phyloP scores from a whole-genome alignment of 2,888 invertebrate species.

The Mythimna ferrago region DNA sequence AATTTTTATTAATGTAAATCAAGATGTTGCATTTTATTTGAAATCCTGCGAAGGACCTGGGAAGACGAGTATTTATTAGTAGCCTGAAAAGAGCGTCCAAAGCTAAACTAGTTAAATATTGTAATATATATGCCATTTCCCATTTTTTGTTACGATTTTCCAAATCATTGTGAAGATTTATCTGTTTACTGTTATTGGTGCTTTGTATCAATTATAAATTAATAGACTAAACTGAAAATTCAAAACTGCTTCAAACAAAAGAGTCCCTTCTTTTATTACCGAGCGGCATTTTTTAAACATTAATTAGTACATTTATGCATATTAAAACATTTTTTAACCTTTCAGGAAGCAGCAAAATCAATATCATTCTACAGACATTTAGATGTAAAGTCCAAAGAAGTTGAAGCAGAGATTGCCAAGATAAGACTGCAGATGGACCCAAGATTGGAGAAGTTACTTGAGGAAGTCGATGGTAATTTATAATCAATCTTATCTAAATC shows the following conservation, averaged over 20 bases:
- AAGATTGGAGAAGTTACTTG: slow-evolving; percentile 69
- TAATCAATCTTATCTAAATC: slow-evolving; percentile 2
- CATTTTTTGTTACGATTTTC: too few relatives aligned
- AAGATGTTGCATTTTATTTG: background rate
- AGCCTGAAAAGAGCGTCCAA: background rate
- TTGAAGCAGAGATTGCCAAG: slow-evolving; percentile 74
- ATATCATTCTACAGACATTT: slow-evolving; percentile 76
- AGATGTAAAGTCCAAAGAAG: slow-evolving; percentile 72
- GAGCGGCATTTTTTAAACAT: background rate
- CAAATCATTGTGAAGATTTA: background rate
- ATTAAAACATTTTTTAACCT: slow-evolving; percentile 8
- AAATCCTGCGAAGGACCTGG: background rate
- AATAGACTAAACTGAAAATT: background rate
- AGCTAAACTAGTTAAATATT: background rate
- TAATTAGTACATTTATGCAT: background rate
- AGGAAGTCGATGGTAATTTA: slow-evolving; percentile 63
- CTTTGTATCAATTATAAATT: background rate
- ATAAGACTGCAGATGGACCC: slow-evolving; percentile 75
- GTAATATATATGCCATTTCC: too few relatives aligned
- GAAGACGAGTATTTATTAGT: too few relatives aligned
- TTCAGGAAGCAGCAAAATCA: slow-evolving; percentile 77
- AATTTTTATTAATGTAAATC: background rate
- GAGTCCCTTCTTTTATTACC: background rate
- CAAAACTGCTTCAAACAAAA: background rate
- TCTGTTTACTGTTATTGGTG: background rate